Evolutionary conservation across 2,888 invertebrate species (phyloP).

Genomic region (Allolobophora icterica): DNA sequence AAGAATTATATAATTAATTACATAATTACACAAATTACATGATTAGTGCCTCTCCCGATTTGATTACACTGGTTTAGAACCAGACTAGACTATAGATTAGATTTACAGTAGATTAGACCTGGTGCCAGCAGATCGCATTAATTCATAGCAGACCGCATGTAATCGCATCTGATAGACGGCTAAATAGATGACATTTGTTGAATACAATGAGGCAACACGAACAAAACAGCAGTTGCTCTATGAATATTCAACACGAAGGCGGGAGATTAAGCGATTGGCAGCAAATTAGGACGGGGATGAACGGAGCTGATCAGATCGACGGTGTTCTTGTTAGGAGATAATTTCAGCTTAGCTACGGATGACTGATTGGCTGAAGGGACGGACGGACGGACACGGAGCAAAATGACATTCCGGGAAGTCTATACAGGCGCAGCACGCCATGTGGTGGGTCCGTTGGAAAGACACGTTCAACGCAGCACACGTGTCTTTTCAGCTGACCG

Average conservation of each 20-base stretch:
- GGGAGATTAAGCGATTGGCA: background rate
- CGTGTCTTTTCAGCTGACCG: background rate
- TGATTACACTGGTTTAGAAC: too few species aligned
- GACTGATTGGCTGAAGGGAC: background rate
- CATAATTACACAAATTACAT: too few species aligned
- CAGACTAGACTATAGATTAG: too few species aligned
- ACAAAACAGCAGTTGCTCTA: background rate
- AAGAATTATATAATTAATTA: too few species aligned
- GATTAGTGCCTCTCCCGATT: too few species aligned
- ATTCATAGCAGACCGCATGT: background rate
- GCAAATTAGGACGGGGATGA: background rate
- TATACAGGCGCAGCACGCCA: background rate
- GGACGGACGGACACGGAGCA: background rate
- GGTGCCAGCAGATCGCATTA: background rate
- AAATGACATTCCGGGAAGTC: background rate
- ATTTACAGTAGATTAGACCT: too few species aligned
- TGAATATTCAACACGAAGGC: background rate
- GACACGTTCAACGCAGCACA: background rate
- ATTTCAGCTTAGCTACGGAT: conserved; percentile 7
- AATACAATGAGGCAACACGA: background rate
- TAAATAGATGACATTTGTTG: background rate
- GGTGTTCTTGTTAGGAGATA: background rate
- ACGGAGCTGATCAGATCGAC: background rate
- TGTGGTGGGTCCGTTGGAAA: background rate
- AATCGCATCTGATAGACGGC: background rate